phyloP scores from a whole-genome alignment of 2,113 vertebrate species.

The Callospermophilus lateralis region DNA sequence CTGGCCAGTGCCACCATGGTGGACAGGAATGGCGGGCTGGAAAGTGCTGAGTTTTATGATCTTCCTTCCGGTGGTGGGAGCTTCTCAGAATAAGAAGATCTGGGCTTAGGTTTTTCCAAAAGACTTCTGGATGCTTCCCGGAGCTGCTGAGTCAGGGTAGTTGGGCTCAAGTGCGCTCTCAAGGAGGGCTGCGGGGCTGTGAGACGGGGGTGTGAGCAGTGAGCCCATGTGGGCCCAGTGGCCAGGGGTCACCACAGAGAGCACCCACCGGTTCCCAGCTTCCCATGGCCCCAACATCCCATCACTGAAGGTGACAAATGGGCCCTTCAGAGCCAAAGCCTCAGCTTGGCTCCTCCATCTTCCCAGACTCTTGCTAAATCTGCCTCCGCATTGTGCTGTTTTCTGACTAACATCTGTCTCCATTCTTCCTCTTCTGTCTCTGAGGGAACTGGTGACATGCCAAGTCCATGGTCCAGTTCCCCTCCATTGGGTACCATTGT shows the following conservation, averaged over 20 bases:
- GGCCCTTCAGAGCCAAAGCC: not conserved
- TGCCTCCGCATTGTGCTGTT: not conserved
- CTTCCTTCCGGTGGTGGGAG: slow-evolving; percentile 80
- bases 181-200: slow-evolving; percentile 23
- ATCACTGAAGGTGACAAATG: not conserved
- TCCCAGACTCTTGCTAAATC: not conserved
- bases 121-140: slow-evolving; percentile 60
- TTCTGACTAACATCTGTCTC: not conserved
- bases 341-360: not conserved
- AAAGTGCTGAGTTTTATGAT: slow-evolving; percentile 75
- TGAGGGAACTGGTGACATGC: not conserved
- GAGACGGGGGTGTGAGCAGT: not conserved
- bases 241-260: not conserved
- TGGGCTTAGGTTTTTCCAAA: slow-evolving; percentile 74
- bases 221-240: not conserved
- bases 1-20: slow-evolving; percentile 32
- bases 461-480: not conserved
- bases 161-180: slow-evolving; percentile 18
- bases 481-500: not conserved
- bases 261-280: not conserved
- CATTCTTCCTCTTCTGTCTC: not conserved
- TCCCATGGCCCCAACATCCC: not conserved
- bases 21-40: slow-evolving; percentile 46
- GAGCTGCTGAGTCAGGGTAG: slow-evolving; percentile 74
- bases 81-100: slow-evolving; percentile 78